phyloP scores from a whole-genome alignment of 2,888 invertebrate genomes.

The Stenodera caucasica region DNA sequence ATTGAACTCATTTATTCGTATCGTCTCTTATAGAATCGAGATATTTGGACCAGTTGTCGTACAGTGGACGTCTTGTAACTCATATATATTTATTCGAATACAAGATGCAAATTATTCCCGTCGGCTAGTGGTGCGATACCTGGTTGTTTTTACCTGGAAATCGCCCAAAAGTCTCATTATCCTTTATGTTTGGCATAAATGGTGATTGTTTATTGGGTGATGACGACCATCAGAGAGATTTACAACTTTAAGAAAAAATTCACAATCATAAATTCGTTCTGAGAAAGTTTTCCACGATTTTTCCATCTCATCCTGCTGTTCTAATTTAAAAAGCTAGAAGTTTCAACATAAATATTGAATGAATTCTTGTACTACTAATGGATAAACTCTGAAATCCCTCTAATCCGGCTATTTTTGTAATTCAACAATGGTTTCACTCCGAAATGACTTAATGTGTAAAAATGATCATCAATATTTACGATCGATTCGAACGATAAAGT shows the following conservation, averaged over 20 bases:
- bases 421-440: too few species aligned
- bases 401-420: too few species aligned
- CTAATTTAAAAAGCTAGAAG: background rate
- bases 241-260: too few species aligned
- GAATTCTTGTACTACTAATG: background rate
- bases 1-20: too few species aligned
- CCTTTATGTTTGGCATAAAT: background rate
- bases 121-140: too few species aligned
- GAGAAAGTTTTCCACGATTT: background rate
- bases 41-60: too few species aligned
- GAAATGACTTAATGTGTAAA: too few species aligned
- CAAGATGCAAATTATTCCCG: too few species aligned
- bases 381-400: background rate
- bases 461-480: background rate
- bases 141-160: background rate
- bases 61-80: too few species aligned
- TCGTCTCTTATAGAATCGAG: too few species aligned
- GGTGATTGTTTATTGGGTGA: background rate
- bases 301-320: background rate
- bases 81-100: too few species aligned
- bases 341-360: background rate
- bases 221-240: background rate
- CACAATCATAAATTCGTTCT: too few species aligned
- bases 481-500: background rate
- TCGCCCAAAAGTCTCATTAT: background rate